Evolutionary conservation across 2,888 invertebrate species (phyloP).

Genomic region (Aporophyla nigra): DNA sequence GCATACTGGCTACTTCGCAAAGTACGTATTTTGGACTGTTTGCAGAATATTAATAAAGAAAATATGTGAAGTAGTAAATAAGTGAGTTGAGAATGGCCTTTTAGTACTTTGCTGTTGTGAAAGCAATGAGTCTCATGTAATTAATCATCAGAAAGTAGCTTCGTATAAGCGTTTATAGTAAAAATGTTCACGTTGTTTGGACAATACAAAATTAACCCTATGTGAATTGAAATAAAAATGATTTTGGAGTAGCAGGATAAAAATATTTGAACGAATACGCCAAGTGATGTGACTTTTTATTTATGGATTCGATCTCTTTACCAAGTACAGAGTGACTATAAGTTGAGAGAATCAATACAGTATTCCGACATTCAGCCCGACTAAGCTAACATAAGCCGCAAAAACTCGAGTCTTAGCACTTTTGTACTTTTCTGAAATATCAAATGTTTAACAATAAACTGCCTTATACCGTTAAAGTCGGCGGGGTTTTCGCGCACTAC

Average conservation of each 20-base stretch:
- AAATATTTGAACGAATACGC: conserved; percentile 3
- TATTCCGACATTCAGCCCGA: background rate
- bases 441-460: background rate
- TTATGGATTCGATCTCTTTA: background rate
- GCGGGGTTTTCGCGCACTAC: no score
- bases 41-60: background rate
- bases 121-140: conserved; percentile 2
- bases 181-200: background rate
- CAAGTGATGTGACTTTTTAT: no score
- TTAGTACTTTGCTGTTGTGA: background rate
- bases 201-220: background rate
- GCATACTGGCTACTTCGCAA: background rate
- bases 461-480: no score
- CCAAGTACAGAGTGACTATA: background rate
- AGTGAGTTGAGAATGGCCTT: background rate
- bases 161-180: background rate
- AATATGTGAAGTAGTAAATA: background rate
- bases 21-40: background rate
- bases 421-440: background rate
- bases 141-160: background rate
- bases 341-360: background rate
- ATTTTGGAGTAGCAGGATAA: background rate
- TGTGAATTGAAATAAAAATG: background rate
- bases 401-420: background rate
- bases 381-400: background rate